These are phyloP conservation scores for Melitaea cinxia DNA, from an alignment of 1,140 invertebrate species.

Conservation along the genomic window DNA sequence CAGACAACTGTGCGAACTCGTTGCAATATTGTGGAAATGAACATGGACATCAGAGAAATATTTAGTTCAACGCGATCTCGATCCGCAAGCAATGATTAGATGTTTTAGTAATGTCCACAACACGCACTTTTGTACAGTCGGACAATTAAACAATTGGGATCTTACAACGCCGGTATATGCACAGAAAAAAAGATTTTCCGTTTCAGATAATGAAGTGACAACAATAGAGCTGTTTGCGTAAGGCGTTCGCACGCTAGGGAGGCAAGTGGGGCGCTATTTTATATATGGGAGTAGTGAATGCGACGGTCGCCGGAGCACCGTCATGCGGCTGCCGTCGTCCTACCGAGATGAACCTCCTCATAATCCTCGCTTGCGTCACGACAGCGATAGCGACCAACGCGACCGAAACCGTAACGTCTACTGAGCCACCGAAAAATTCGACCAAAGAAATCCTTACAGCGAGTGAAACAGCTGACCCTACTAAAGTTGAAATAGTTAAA, in stretches of 20 bases:
- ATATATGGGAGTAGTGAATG: slow-evolving; percentile 67
- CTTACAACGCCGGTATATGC: slow-evolving; percentile 59
- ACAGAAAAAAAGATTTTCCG: slow-evolving; percentile 80
- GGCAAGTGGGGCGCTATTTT: slow-evolving; percentile 76
- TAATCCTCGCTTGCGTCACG: slow-evolving; percentile 57
- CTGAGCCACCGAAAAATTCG: slow-evolving; percentile 48
- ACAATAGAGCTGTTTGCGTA: slow-evolving; percentile 76
- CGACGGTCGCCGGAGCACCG: slow-evolving; percentile 64
- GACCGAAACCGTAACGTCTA: slow-evolving; percentile 64
- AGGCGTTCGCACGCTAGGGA: slow-evolving; percentile 69
- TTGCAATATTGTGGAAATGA: slow-evolving; percentile 22
- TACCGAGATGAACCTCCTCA: slow-evolving; percentile 67
- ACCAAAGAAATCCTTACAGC: slow-evolving; percentile 80
- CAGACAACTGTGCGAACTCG: slow-evolving; percentile 24
- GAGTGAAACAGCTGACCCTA: slow-evolving; percentile 82
- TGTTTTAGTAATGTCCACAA: slow-evolving; percentile 44
- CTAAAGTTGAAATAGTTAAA: slow-evolving; percentile 85
- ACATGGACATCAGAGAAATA: slow-evolving; percentile 26
- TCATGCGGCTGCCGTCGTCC: slow-evolving; percentile 66
- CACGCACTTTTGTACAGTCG: slow-evolving; percentile 54
- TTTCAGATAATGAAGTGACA: slow-evolving; percentile 80
- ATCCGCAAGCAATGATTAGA: slow-evolving; percentile 1
- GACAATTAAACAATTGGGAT: slow-evolving; percentile 76
- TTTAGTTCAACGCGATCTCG: slow-evolving; percentile 9
- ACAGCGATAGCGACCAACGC: slow-evolving; percentile 81